Evolutionary conservation across 1,140 invertebrate species (phyloP).

Genomic region (Magallana gigas): DNA sequence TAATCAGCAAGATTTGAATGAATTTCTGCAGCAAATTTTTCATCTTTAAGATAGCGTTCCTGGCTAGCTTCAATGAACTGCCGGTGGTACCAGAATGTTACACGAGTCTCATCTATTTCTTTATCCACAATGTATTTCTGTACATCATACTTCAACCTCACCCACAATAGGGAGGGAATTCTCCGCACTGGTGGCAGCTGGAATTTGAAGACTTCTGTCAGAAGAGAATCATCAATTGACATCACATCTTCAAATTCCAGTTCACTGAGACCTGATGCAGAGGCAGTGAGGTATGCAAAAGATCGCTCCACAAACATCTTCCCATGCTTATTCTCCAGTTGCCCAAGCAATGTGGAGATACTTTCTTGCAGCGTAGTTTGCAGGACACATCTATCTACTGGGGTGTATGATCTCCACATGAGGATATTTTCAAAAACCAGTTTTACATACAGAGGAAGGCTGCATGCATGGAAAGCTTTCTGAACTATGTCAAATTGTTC

Average conservation of each 20-base stretch:
- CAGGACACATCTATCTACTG: constrained; percentile 58
- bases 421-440: constrained; percentile 69
- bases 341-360: constrained; percentile 89
- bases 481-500: constrained; percentile 67
- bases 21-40: constrained; percentile 95
- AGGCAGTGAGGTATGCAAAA: constrained; percentile 82
- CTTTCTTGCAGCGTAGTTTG: constrained; percentile 87
- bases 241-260: constrained; percentile 73
- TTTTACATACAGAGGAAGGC: constrained; percentile 71
- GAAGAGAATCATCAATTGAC: constrained; percentile 70
- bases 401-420: constrained; percentile 69
- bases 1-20: constrained; percentile 98
- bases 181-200: constrained; percentile 75
- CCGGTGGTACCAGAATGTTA: constrained; percentile 73
- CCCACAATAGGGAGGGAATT: constrained; percentile 71
- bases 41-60: constrained; percentile 96
- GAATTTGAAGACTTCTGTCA: constrained; percentile 73
- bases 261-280: constrained; percentile 68
- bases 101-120: constrained; percentile 87
- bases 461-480: constrained; percentile 67
- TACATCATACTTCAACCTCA: constrained; percentile 65
- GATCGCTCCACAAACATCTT: constrained; percentile 63
- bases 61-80: constrained; percentile 80
- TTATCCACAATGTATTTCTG: constrained; percentile 84
- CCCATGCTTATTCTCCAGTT: constrained; percentile 69